Evolutionary conservation across 2,888 invertebrate genomes (phyloP), one percentile per base, ranked within the genome.

Genomic region (Chirona hameri): DNA sequence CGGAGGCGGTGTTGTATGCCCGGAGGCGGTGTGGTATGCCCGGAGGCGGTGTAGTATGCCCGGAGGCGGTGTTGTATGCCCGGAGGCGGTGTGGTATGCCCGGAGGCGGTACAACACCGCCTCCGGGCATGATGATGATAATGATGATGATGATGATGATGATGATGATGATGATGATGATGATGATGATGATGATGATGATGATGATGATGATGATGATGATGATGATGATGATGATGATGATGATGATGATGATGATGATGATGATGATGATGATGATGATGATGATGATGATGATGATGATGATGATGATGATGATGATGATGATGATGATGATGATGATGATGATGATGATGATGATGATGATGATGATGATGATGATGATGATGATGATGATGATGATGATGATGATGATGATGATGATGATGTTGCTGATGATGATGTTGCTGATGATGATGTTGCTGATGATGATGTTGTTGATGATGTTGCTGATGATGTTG

Each of bases 91-190:
- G n/a, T n/a, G n/a, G n/a, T n/a, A n/a, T n/a, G n/a, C n/a, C n/a
- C n/a, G n/a, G n/a, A n/a, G n/a, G n/a, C n/a, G 65, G n/a, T 18
- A 65, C n/a, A n/a, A 65, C 65, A n/a, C 18, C n/a, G 65, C 18
- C n/a, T 18, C 21, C 65, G 65, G n/a, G 65, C 21, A 65, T n/a
- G 65, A 65, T n/a, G 65, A 65, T n/a, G 65, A 65, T n/a, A n/a
- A 65, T 18, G 65, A 65, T n/a, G 65, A 65, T n/a, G 65, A 65
- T n/a, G 65, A 65, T n/a, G 65, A 65, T n/a, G 65, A 65, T n/a
- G 65, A 65, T n/a, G 65, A 65, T n/a, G 65, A 65, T n/a, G 65
- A 65, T n/a, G 65, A 65, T n/a, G 65, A 65, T 65, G 65, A 65
- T n/a, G 65, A 65, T 65, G 65, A 65, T 65, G 65, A 65, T n/a